A percentile compares a stretch with the other conserved stretches of the same genome.
phyloP scores from a whole-genome alignment of 2,888 invertebrate species.

The Drosophila ustulata region DNA sequence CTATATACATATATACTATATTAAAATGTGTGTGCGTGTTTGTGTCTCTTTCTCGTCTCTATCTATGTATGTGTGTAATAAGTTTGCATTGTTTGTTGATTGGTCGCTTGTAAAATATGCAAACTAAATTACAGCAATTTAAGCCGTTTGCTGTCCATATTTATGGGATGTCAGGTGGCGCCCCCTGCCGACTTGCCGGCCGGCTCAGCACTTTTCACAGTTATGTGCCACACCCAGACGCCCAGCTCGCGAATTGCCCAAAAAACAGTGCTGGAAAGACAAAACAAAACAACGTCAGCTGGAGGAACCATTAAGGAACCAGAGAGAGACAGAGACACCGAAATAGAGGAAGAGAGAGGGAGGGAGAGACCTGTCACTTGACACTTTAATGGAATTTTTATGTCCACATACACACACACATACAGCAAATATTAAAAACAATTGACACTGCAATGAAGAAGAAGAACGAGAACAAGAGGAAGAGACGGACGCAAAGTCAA shows the following conservation, averaged over 20 bases:
- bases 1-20: neutral
- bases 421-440: conserved; percentile 1
- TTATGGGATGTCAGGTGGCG: conserved; percentile 59
- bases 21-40: neutral
- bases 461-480: neutral
- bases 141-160: conserved; percentile 57
- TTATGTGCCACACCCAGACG: conserved; percentile 44
- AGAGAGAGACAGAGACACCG: conserved; percentile 7
- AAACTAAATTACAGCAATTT: conserved; percentile 68
- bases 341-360: neutral
- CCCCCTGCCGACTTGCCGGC: conserved; percentile 41
- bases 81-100: conserved; percentile 42
- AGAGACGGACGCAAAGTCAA: neutral
- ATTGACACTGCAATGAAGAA: neutral
- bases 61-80: neutral
- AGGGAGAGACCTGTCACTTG: conserved; percentile 53
- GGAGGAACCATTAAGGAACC: conserved; percentile 19
- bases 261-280: conserved; percentile 5
- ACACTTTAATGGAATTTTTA: conserved; percentile 72
- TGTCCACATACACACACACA: conserved; percentile 44
- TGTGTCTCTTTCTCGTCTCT: conserved; percentile 3
- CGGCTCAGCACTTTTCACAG: conserved; percentile 37
- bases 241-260: conserved; percentile 21
- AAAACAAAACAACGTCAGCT: conserved; percentile 26
- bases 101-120: conserved; percentile 58